These are phyloP conservation scores for Erebia epiphron DNA, from an alignment of 2,888 invertebrate species.

Conservation along the genomic window DNA sequence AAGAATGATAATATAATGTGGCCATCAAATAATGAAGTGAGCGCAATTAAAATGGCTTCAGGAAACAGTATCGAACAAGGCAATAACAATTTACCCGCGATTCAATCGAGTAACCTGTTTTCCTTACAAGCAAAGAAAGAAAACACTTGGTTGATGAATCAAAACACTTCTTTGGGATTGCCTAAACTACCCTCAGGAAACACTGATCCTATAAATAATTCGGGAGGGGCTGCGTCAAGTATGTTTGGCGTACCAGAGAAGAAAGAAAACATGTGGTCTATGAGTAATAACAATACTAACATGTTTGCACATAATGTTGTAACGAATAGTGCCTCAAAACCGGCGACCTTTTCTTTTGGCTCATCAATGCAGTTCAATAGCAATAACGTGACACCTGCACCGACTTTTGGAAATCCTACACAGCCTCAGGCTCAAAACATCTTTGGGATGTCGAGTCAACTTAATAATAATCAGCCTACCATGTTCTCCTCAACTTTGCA, in stretches of 20 bases:
- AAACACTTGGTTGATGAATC: conserved; percentile 56
- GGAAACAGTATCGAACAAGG: conserved; percentile 12
- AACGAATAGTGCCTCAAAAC: conserved; percentile 51
- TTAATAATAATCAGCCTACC: conserved; percentile 47
- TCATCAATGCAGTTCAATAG: conserved; percentile 51
- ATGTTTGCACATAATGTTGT: conserved; percentile 52
- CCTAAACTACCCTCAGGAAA: conserved; percentile 38
- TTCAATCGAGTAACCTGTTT: conserved; percentile 10
- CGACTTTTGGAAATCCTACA: conserved; percentile 50
- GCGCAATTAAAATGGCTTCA: conserved; percentile 5
- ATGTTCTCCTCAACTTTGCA: conserved; percentile 53
- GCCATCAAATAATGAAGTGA: conserved; percentile 6
- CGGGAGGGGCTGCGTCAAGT: conserved; percentile 34
- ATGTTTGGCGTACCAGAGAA: conserved; percentile 53
- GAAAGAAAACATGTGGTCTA: conserved; percentile 61
- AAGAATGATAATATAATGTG: conserved; percentile 11
- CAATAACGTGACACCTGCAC: conserved; percentile 28
- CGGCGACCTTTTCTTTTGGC: conserved; percentile 60
- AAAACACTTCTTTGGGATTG: conserved; percentile 32
- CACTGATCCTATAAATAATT: conserved; percentile 39
- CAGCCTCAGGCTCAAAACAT: conserved; percentile 48
- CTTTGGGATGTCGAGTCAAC: conserved; percentile 57
- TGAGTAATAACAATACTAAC: conserved; percentile 47
- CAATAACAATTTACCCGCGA: conserved; percentile 7
- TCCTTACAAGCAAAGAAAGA: conserved; percentile 51